These are phyloP conservation scores for Tyria jacobaeae DNA, from an alignment of 2,888 invertebrate genomes.

Conservation along the genomic window DNA sequence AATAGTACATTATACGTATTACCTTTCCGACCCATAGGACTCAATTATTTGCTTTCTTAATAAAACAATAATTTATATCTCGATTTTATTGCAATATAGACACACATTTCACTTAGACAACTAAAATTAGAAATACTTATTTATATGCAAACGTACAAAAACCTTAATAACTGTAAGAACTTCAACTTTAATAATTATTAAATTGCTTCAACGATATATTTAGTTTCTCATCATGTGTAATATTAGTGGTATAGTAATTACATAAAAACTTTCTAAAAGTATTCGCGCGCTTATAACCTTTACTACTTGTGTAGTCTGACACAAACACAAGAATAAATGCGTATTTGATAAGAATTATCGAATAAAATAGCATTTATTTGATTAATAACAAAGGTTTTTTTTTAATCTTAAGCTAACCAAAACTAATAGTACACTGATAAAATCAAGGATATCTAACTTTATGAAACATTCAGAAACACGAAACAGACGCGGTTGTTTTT, in stretches of 20 bases:
- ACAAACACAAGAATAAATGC: neutral
- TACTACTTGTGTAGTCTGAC: neutral
- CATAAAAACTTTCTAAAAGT: constrained; percentile 15
- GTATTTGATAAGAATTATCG: neutral
- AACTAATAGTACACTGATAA: neutral
- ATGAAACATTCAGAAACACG: constrained; percentile 1
- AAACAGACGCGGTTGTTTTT: constrained; percentile 14
- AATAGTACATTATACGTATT: neutral
- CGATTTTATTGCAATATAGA: neutral
- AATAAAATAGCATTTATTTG: neutral
- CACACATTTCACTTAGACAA: neutral
- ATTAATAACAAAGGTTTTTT: no score
- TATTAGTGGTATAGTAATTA: neutral
- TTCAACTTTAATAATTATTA: neutral
- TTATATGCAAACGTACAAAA: neutral
- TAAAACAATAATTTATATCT: neutral
- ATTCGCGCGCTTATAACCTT: constrained; percentile 40
- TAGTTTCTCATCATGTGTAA: neutral
- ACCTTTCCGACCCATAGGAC: neutral
- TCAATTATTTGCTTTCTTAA: neutral
- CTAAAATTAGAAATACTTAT: neutral
- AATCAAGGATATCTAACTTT: neutral
- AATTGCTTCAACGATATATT: no score
- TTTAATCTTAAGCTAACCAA: neutral
- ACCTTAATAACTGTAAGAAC: neutral